Evolutionary conservation across 2,888 invertebrate species (phyloP), one percentile per base, ranked within the genome.

Genomic region (Gerosis bhagava): DNA sequence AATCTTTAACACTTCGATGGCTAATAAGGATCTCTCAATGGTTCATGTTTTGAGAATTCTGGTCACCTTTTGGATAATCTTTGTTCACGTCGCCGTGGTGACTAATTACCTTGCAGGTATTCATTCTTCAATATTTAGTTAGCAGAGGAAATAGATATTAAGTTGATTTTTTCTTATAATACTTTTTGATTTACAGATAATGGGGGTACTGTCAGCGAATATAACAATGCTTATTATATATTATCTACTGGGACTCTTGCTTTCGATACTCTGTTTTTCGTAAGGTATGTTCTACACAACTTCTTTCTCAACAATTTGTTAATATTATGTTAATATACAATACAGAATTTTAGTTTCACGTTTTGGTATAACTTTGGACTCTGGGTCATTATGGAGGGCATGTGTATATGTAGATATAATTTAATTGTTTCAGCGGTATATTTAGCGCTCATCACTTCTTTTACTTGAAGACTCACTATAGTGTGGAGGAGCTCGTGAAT

Each of bases 61-160:
- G 3, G 91, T 92, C 31, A 91, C 94, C 51, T 78, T 93, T 32
- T 93, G 93, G 91, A 89, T 94, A 5, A 92, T 94, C 53, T 86
- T 91, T 47, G 83, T 92, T 4, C 92, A 93, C 59, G 90, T 92
- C 1, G 84, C 91, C 28, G 90, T 93, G 21, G 83, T 93, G 10
- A 90, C 92, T 12, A 92, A 91, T 65, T 93, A 93, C 73, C 90
- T 93, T 67, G 90, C 93, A 70, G 91, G 91, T 91, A 69, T n/a
- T n/a, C n/a, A n/a, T n/a, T n/a, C n/a, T n/a, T n/a, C n/a, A n/a
- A n/a, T n/a, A n/a, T n/a, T n/a, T n/a, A n/a, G n/a, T n/a, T n/a
- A n/a, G n/a, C n/a, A n/a, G n/a, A n/a, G n/a, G n/a, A n/a, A n/a
- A n/a, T n/a, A n/a, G n/a, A n/a, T n/a, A n/a, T n/a, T n/a, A n/a